Conservation (phyloP, 2,113 vertebrate species). For the Sclerurus mexicanus region DNA sequence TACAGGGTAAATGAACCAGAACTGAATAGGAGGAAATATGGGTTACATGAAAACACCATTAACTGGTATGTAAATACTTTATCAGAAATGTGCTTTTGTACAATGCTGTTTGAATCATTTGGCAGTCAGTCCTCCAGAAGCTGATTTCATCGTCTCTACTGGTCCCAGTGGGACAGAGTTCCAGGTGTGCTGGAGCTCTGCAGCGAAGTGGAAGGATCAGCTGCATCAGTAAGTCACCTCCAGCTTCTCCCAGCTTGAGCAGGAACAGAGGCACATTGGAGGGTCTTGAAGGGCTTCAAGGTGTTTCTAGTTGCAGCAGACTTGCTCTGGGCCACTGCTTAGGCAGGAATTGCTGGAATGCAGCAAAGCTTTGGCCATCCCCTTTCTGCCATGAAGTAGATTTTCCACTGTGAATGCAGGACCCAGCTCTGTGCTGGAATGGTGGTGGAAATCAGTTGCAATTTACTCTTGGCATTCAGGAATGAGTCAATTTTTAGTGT, state of each 20-base stretch:
- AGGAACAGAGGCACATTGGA: background rate
- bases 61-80: background rate
- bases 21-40: slow-evolving; percentile 32
- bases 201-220: background rate
- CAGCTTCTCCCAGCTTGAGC: background rate
- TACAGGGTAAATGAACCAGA: background rate
- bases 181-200: background rate
- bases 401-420: background rate
- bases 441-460: background rate
- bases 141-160: background rate
- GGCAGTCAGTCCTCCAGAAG: background rate
- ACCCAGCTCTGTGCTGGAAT: background rate
- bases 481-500: background rate
- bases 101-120: background rate
- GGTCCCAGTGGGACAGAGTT: background rate
- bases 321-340: background rate
- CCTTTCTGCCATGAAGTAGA: background rate
- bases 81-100: background rate
- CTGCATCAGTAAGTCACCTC: background rate
- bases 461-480: background rate
- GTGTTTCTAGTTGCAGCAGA: background rate
- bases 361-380: background rate
- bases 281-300: background rate
- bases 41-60: background rate
- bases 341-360: background rate